Evolutionary conservation across 2,888 invertebrate species (phyloP).

Genomic region (Catocala fraxini): DNA sequence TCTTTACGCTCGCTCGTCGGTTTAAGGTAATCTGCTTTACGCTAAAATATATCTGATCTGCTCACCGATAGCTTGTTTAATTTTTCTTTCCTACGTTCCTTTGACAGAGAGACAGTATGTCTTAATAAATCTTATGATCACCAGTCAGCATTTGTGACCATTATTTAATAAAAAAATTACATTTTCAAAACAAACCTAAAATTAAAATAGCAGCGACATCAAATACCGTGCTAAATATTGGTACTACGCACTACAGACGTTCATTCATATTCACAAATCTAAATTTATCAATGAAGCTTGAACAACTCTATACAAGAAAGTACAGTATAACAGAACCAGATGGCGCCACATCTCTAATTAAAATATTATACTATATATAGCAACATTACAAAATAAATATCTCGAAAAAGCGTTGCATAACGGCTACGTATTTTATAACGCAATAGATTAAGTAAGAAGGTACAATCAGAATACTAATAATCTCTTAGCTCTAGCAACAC

Average conservation of each 20-base stretch:
- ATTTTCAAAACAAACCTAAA: no score
- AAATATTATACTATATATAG: slow-evolving; percentile 1
- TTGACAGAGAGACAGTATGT: no score
- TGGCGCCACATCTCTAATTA: slow-evolving; percentile 28
- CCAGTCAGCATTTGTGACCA: no score
- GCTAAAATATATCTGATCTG: no score
- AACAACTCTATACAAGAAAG: slow-evolving; percentile 5
- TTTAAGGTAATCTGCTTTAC: no score
- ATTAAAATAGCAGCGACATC: no score
- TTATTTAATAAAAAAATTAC: no score
- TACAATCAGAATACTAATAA: slow-evolving; percentile 10
- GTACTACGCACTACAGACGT: slow-evolving; percentile 29
- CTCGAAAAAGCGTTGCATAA: slow-evolving; percentile 8
- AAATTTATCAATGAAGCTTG: background rate
- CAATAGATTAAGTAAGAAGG: slow-evolving; percentile 23
- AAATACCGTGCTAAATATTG: slow-evolving; percentile 15
- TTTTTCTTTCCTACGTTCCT: no score
- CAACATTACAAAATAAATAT: slow-evolving; percentile 14
- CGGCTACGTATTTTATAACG: slow-evolving; percentile 9
- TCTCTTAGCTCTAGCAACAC: slow-evolving; percentile 29
- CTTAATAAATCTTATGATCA: no score
- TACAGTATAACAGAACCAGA: slow-evolving; percentile 29
- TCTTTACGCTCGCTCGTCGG: no score
- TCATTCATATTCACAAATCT: background rate
- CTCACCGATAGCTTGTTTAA: no score